These are phyloP conservation scores for Lytechinus pictus DNA, from an alignment of 35 echinoderm and acorn worm genomes.

Conservation along the genomic window DNA sequence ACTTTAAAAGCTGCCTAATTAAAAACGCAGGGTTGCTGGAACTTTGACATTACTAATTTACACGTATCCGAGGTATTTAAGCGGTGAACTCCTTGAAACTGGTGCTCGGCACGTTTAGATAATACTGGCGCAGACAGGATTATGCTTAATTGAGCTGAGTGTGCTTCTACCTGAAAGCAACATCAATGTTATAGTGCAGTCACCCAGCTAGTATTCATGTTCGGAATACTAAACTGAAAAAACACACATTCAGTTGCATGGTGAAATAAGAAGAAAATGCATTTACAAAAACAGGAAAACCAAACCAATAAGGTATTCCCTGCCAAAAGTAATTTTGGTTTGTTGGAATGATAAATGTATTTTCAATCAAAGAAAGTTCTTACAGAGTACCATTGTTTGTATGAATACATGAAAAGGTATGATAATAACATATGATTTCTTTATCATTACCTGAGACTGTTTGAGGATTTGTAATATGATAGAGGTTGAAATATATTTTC, in stretches of 20 bases:
- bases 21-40: neutral
- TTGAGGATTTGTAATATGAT: no score
- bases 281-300: neutral
- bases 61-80: neutral
- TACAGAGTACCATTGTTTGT: neutral
- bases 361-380: neutral
- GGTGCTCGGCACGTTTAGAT: neutral
- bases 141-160: neutral
- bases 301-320: neutral
- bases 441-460: no score
- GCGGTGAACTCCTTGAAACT: neutral
- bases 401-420: no score
- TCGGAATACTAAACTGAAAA: neutral
- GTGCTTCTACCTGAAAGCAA: neutral
- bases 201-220: neutral
- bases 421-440: no score
- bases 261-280: neutral
- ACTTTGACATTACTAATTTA: neutral
- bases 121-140: neutral
- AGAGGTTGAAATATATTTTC: no score
- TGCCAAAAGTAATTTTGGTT: neutral
- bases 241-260: neutral
- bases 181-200: conserved; percentile 12
- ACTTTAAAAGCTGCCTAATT: neutral
- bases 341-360: neutral